A percentile compares a stretch with the other conserved stretches of the same genome.
Evolutionary conservation across 2,888 invertebrate genomes (phyloP).

Genomic region (Leucozona laternaria): DNA sequence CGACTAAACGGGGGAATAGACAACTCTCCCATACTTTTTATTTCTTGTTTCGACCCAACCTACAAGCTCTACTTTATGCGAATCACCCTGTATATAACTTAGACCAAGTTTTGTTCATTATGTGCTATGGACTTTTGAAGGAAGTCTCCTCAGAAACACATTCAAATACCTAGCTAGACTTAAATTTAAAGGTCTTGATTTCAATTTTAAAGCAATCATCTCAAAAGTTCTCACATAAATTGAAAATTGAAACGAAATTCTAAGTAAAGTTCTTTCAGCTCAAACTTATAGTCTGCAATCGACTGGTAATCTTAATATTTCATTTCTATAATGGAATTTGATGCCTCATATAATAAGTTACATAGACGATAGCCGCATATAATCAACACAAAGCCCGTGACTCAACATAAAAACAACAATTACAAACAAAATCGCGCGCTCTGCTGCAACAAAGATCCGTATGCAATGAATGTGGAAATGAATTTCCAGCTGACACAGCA

Average conservation of each 20-base stretch:
- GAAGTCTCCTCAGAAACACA: too few relatives aligned
- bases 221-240: slow-evolving; percentile 8
- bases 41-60: too few relatives aligned
- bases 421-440: slow-evolving; percentile 2
- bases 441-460: slow-evolving; percentile 12
- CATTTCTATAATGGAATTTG: slow-evolving; percentile 48
- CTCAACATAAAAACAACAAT: slow-evolving; percentile 28
- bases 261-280: not conserved
- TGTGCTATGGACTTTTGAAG: too few relatives aligned
- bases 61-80: too few relatives aligned
- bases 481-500: slow-evolving; percentile 53
- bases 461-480: slow-evolving; percentile 32
- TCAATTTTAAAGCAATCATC: not conserved
- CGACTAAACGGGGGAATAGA: too few relatives aligned
- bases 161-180: not conserved
- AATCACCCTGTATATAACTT: too few relatives aligned
- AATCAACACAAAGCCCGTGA: slow-evolving; percentile 31
- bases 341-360: slow-evolving; percentile 48
- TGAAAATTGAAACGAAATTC: not conserved
- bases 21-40: too few relatives aligned
- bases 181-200: not conserved
- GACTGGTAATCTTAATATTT: slow-evolving; percentile 41
- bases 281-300: too few relatives aligned
- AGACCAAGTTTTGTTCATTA: too few relatives aligned
- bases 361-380: not conserved